Conservation (phyloP, 2,113 vertebrate genomes). For the Corythornis madagascariensis region DNA sequence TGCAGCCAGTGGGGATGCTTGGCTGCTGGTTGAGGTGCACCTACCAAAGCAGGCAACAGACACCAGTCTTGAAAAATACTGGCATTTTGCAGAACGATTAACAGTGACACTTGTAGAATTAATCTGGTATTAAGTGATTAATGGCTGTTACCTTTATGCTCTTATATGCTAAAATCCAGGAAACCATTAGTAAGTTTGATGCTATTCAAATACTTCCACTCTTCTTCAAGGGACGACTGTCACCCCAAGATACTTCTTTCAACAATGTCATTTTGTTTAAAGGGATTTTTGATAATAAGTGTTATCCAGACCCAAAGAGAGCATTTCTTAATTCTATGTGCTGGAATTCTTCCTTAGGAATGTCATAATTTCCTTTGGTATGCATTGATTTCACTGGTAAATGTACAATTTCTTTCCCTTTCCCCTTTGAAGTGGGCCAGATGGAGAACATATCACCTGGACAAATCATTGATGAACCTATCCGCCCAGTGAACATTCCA, state of each 20-base stretch:
- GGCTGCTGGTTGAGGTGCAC: background rate
- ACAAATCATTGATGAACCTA: slow-evolving; percentile 94
- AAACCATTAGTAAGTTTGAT: background rate
- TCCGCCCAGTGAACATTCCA: slow-evolving; percentile 97
- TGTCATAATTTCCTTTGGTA: background rate
- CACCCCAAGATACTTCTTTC: background rate
- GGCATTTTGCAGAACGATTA: background rate
- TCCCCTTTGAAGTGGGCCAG: slow-evolving; percentile 73
- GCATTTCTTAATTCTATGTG: background rate
- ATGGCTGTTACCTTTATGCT: background rate
- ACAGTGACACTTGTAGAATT: background rate
- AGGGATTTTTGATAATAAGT: background rate
- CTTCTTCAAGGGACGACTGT: background rate
- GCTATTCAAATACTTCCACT: background rate
- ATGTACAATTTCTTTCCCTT: background rate
- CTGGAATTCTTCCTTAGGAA: background rate
- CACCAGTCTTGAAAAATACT: background rate
- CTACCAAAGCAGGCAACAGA: background rate
- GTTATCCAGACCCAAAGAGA: background rate
- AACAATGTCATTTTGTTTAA: background rate
- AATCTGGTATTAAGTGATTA: background rate
- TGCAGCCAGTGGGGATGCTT: background rate
- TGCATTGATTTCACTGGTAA: background rate
- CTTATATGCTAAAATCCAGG: background rate
- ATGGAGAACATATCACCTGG: slow-evolving; percentile 92